phyloP scores from a whole-genome alignment of 2,113 vertebrate species.

The Mustela lutreola region DNA sequence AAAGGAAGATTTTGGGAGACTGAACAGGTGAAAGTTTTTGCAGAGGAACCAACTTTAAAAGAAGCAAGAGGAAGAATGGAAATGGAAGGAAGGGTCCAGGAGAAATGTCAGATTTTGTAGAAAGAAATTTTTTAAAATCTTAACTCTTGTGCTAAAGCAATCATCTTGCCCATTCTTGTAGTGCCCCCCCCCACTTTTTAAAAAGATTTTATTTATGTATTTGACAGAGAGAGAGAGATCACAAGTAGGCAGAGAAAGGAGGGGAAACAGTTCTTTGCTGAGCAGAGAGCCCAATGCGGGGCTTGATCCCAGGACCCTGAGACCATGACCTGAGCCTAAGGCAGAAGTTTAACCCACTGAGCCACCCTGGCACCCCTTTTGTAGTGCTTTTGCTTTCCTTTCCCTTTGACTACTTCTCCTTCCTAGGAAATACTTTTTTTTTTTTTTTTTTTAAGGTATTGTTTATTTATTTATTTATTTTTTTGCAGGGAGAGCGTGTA shows the following conservation, averaged over 20 bases:
- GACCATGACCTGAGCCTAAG: too few relatives aligned
- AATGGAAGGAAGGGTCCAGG: neutral
- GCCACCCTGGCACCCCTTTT: neutral
- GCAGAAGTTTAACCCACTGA: too few relatives aligned
- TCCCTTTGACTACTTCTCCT: neutral
- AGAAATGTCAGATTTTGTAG: neutral
- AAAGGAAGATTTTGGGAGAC: neutral
- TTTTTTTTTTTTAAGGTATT: too few relatives aligned
- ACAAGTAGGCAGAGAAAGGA: too few relatives aligned
- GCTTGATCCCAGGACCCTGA: too few relatives aligned
- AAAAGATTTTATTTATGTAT: too few relatives aligned
- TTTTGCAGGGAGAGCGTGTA: neutral
- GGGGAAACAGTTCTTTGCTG: too few relatives aligned
- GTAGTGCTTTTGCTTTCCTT: neutral
- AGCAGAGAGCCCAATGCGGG: too few relatives aligned
- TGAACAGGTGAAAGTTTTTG: neutral
- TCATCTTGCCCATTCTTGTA: neutral
- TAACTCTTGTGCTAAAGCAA: neutral
- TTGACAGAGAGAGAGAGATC: too few relatives aligned
- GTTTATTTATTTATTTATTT: neutral
- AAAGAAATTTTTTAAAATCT: neutral
- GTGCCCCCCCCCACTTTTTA: too few relatives aligned
- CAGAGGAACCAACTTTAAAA: neutral
- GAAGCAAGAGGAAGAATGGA: neutral
- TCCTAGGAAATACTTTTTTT: neutral